Evolutionary conservation across 2,888 invertebrate species (phyloP).

Genomic region (Sarcophaga caerulescens): DNA sequence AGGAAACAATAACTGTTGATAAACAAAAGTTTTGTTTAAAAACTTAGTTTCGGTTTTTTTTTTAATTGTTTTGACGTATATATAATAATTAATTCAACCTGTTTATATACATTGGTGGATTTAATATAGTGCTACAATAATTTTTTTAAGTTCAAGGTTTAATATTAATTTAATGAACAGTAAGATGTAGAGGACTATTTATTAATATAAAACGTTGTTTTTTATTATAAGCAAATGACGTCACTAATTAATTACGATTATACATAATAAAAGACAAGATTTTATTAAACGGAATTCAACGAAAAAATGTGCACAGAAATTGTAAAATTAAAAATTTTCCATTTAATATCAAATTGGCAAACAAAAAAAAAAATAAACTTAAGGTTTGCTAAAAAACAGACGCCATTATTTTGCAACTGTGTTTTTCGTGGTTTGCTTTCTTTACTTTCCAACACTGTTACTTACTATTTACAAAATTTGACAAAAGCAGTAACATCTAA

Average conservation of each 20-base stretch:
- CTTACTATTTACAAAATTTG: not conserved
- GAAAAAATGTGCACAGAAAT: not conserved
- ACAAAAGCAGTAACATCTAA: conserved; percentile 7
- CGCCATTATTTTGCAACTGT: conserved; percentile 17
- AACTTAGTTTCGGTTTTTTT: too few relatives aligned
- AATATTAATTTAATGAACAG: too few relatives aligned
- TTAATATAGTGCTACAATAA: too few relatives aligned
- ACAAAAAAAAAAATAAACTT: too few relatives aligned
- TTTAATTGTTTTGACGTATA: too few relatives aligned
- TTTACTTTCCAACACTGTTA: conserved; percentile 17
- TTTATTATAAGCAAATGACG: not conserved
- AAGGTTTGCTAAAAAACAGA: not conserved
- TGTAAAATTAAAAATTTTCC: too few relatives aligned
- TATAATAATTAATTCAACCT: too few relatives aligned
- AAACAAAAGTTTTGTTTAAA: too few relatives aligned
- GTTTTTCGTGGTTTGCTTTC: conserved; percentile 4
- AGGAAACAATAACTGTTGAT: too few relatives aligned
- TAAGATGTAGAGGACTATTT: not conserved
- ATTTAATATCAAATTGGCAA: too few relatives aligned
- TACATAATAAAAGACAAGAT: not conserved
- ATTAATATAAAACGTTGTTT: not conserved
- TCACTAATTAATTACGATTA: not conserved
- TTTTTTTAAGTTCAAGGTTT: not conserved
- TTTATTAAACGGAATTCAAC: not conserved
- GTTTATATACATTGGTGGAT: too few relatives aligned